Evolutionary conservation across 2,797 vertebrate species (phyloP).

Genomic region (Oreochromis mossambicus): DNA sequence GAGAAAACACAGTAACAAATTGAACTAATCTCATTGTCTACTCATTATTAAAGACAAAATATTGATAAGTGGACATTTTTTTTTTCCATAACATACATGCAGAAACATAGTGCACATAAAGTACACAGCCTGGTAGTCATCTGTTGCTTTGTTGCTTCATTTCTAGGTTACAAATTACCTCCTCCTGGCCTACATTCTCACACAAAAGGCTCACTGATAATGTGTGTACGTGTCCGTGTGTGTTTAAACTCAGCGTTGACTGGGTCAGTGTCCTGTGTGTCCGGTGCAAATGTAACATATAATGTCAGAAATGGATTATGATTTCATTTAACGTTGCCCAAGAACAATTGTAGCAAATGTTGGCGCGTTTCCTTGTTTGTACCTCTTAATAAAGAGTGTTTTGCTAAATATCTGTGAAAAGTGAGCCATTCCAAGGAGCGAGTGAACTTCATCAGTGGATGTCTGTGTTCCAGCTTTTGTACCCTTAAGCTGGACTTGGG

Average conservation of each 20-base stretch:
- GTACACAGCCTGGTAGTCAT: background rate
- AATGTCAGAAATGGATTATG: background rate
- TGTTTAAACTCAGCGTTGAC: background rate
- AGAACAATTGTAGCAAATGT: background rate
- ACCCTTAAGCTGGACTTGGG: background rate
- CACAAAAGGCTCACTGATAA: slow-evolving; percentile 13
- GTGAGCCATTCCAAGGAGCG: background rate
- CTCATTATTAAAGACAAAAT: background rate
- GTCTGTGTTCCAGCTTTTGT: background rate
- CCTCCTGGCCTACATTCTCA: slow-evolving; percentile 28
- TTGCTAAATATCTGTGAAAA: background rate
- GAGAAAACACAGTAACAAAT: background rate
- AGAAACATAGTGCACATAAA: background rate
- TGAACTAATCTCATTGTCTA: background rate
- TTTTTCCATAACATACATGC: background rate
- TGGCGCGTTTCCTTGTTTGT: background rate
- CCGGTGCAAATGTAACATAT: background rate
- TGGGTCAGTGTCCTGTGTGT: background rate
- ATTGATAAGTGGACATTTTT: background rate
- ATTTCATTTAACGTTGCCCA: background rate
- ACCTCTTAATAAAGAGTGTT: background rate
- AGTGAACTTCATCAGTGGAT: background rate
- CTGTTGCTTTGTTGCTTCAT: slow-evolving; percentile 29
- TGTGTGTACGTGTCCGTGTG: background rate
- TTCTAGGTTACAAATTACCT: slow-evolving; percentile 45